These are phyloP conservation scores for Xenopus petersii DNA, from an alignment of 2,797 vertebrate genomes.

Conservation along the genomic window DNA sequence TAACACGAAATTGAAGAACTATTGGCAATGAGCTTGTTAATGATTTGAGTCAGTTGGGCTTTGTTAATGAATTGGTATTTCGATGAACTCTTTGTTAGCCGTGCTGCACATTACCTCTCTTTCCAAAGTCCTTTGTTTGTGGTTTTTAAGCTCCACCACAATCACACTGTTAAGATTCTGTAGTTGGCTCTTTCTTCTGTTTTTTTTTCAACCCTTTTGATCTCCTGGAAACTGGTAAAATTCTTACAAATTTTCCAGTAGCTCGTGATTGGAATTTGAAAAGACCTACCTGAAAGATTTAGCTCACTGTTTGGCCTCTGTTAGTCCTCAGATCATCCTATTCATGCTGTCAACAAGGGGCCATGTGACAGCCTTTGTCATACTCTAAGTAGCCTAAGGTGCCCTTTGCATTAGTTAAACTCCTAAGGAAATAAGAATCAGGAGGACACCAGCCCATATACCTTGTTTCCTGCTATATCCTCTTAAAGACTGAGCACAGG, in stretches of 20 bases:
- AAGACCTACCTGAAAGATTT: constrained; percentile 79
- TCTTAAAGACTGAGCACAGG: constrained; percentile 71
- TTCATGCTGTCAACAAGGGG: constrained; percentile 66
- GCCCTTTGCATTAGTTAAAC: constrained; percentile 73
- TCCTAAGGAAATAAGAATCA: constrained; percentile 75
- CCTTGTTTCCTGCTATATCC: constrained; percentile 80
- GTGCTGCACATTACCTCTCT: constrained; percentile 72
- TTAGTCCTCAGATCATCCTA: constrained; percentile 65
- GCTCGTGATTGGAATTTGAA: constrained; percentile 78
- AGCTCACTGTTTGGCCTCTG: constrained; percentile 67
- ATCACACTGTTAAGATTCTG: constrained; percentile 86
- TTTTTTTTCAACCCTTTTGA: constrained; percentile 85
- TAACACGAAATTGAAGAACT: background rate
- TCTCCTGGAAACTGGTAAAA: constrained; percentile 79
- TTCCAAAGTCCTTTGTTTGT: constrained; percentile 84
- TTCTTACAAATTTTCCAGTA: constrained; percentile 75
- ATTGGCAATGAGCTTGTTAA: constrained; percentile 5
- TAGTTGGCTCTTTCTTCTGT: constrained; percentile 56
- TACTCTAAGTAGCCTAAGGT: constrained; percentile 71
- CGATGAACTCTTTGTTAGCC: constrained; percentile 72
- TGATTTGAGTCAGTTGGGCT: constrained; percentile 66
- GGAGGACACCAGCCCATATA: constrained; percentile 77
- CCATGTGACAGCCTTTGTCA: constrained; percentile 67
- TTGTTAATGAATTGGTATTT: constrained; percentile 73
- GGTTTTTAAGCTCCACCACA: constrained; percentile 88